These are phyloP conservation scores for Euplagia quadripunctaria DNA, from an alignment of 2,888 invertebrate genomes.

Conservation along the genomic window DNA sequence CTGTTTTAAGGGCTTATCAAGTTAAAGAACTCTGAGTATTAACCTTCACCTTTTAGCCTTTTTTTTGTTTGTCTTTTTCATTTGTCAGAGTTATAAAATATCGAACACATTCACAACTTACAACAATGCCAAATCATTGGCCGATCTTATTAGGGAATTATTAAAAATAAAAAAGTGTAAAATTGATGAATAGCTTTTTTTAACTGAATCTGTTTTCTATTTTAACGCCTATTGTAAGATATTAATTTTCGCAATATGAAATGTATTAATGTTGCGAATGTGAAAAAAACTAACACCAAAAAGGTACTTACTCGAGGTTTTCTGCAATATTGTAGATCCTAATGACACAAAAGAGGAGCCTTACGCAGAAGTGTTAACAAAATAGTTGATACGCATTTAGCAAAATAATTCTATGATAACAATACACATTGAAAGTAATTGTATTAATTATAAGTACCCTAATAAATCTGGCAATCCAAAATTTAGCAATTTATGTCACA, in stretches of 20 bases:
- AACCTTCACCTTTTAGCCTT: neutral
- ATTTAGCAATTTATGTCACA: slow-evolving; percentile 51
- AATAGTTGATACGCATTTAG: slow-evolving; percentile 20
- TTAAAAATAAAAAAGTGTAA: slow-evolving; percentile 60
- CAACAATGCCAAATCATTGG: slow-evolving; percentile 10
- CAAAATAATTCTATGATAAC: slow-evolving; percentile 35
- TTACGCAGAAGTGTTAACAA: slow-evolving; percentile 34
- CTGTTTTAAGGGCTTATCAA: too few relatives aligned
- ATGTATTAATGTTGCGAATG: slow-evolving; percentile 50
- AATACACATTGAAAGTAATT: slow-evolving; percentile 32
- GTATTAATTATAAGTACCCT: slow-evolving; percentile 55
- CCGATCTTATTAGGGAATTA: slow-evolving; percentile 37
- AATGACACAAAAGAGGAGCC: neutral
- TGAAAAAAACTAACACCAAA: slow-evolving; percentile 39
- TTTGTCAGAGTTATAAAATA: neutral
- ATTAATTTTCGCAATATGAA: slow-evolving; percentile 67
- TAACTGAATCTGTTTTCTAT: slow-evolving; percentile 49
- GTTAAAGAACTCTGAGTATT: neutral
- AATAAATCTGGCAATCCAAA: slow-evolving; percentile 58
- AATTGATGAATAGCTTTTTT: slow-evolving; percentile 62
- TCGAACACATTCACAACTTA: neutral
- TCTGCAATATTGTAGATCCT: too few relatives aligned
- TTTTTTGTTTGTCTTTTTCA: too few relatives aligned
- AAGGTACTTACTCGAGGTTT: slow-evolving; percentile 8
- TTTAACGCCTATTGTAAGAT: slow-evolving; percentile 72